A percentile compares a stretch with the other conserved stretches of the same genome.
phyloP scores from a whole-genome alignment of 2,113 vertebrate species.

The Zeus faber region DNA sequence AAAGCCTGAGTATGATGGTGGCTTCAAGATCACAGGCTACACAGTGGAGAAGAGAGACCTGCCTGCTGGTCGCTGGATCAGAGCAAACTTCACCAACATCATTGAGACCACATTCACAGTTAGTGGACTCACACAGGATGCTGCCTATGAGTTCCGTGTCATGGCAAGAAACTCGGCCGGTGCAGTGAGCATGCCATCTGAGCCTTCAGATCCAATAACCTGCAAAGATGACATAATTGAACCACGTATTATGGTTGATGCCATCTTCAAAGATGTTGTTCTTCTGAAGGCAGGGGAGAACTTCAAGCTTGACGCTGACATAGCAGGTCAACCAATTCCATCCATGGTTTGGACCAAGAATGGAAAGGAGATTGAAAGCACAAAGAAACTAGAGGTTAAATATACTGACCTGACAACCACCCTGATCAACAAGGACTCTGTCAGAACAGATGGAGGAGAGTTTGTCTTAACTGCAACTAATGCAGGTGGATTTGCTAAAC shows the following conservation, averaged over 20 bases:
- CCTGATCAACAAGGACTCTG: constrained; percentile 90
- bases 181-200: constrained; percentile 90
- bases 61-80: constrained; percentile 91
- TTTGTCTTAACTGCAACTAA: constrained; percentile 93
- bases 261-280: constrained; percentile 88
- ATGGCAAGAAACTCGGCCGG: constrained; percentile 93
- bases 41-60: constrained; percentile 93
- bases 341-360: constrained; percentile 94
- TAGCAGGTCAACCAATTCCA: constrained; percentile 90
- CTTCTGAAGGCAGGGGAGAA: constrained; percentile 89
- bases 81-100: constrained; percentile 97
- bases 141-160: constrained; percentile 93
- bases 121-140: constrained; percentile 91
- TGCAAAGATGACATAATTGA: constrained; percentile 94
- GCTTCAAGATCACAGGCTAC: constrained; percentile 97
- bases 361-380: constrained; percentile 91
- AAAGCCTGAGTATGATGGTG: constrained; percentile 96
- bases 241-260: constrained; percentile 93
- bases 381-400: constrained; percentile 87
- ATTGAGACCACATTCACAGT: constrained; percentile 93
- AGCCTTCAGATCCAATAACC: constrained; percentile 88
- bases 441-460: constrained; percentile 88
- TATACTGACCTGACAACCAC: constrained; percentile 86
- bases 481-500: constrained; percentile 93
- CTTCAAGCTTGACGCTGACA: constrained; percentile 94